Base-by-base conservation (phyloP, 2,888 invertebrate species). In the Sinotaia quadrata region DNA sequence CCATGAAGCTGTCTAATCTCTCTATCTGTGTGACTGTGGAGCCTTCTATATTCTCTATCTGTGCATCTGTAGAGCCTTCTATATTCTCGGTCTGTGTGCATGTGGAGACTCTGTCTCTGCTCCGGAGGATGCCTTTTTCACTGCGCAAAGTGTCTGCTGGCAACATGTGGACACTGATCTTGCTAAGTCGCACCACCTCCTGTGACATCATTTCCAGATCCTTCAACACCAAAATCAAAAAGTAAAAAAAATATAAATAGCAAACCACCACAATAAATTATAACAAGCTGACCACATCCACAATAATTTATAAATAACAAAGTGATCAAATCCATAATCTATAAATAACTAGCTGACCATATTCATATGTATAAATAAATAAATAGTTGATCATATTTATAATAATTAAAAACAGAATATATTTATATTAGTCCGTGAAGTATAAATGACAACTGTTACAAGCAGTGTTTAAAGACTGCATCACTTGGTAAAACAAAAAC, bases 151-250 rank as follows among this genome's bases (percentile, higher is more conserved):
- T n/a, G n/a, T n/a, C n/a, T n/a, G n/a, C 7, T 18, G 51, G n/a
- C 12, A n/a, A 49, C 7, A 15, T 49, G 7, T 8, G 7, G 7
- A 21, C 21, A 21, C 7, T n/a, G 5, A 49, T 44, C 59, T 81
- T 82, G 69, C 83, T 84, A 31, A 84, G 75, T 18, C 83, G 69
- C 0, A 84, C 83, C 31, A 84, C 69, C 74, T 84, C 84, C 56
- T 83, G 76, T 34, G 84, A 84, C 75, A 84, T 74, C 29, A 77
- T 71, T 62, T 84, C 84, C 59, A 84, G 73, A 74, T 84, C 80
- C 84, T 84, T 75, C 5, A 71, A n/a, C n/a, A n/a, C n/a, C n/a
- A 78, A 63, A 36, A 68, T 12, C 12, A 57, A 33, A 51, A 51
- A 10, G 21, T 10, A 12, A 12, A 15, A 41, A 12, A 41, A 41